Evolutionary conservation across 2,888 invertebrate genomes (phyloP).

Genomic region (Noctuana brunneofusca): DNA sequence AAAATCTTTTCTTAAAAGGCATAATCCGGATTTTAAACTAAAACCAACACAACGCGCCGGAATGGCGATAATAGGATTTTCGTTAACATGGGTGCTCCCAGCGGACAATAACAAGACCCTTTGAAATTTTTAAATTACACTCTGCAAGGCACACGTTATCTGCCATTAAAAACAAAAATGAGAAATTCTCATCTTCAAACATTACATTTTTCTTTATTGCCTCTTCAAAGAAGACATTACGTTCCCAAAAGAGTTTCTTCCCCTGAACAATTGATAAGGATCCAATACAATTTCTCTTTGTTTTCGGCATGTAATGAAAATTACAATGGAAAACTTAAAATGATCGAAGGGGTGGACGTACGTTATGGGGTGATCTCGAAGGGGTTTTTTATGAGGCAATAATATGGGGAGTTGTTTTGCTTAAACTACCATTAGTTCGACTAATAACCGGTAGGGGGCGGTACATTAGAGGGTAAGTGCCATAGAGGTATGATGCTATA

Average conservation of each 20-base stretch:
- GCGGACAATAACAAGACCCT: conserved; percentile 13
- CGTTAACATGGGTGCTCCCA: not conserved
- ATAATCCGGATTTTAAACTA: no score
- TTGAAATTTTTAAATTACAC: conserved; percentile 28
- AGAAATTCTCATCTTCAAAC: conserved; percentile 29
- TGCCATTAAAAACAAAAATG: conserved; percentile 27
- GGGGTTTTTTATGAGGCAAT: conserved; percentile 68
- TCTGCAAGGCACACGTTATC: conserved; percentile 13
- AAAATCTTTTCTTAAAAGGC: no score
- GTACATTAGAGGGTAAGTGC: conserved; percentile 12
- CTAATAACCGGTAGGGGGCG: conserved; percentile 63
- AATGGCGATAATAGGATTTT: no score
- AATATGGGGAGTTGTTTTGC: conserved; percentile 56
- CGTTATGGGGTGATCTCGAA: conserved; percentile 59
- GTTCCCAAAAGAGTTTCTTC: conserved; percentile 31
- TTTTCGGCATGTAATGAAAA: conserved; percentile 45
- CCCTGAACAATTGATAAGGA: conserved; percentile 31
- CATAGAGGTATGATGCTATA: conserved; percentile 5
- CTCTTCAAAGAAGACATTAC: conserved; percentile 33
- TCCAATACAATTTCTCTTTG: conserved; percentile 43
- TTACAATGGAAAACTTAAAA: conserved; percentile 67
- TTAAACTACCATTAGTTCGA: conserved; percentile 68
- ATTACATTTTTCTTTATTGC: conserved; percentile 28
- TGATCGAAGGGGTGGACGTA: conserved; percentile 66
- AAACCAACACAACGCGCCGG: no score